Base-by-base conservation (phyloP, 2,113 vertebrate genomes). In the Malurus cyaneus region DNA sequence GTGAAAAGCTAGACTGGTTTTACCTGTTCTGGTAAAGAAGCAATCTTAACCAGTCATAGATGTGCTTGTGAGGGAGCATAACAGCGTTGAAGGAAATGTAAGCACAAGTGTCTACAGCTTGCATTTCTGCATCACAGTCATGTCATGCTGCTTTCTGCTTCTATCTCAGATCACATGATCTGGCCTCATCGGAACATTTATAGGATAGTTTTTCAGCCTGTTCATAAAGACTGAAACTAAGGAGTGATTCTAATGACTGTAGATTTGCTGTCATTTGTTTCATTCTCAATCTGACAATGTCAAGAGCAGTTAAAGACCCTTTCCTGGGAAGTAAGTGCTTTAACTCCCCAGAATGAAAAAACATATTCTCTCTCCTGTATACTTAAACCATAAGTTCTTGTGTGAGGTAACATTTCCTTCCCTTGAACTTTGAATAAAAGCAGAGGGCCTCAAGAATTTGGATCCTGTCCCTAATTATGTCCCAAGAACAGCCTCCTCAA, bases 1-100 rank as follows among this genome's bases (percentile, higher is more conserved):
- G n/a, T 39, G 65, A 34, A 94, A 89, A 79, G 23, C 18, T 57
- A 72, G 57, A 78, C 86, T 79, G 78, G 89, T 95, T 96, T 93
- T 92, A 92, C 88, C 52, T 90, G 79, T 93, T 96, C 89, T 77
- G 54, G 28, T 24, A 91, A 88, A 85, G 84, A 36, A 77, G 14
- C 3, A 80, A 50, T 20, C 42, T 80, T 88, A 82, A 53, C 32
- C 34, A 86, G 36, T 66, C 54, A 54, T 8, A 46, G 42, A 64
- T 54, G 81, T 74, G 60, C 39, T 84, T 78, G 29, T 8, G 34
- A 77, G 64, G 47, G 67, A 91, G 73, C 42, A 80, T 44, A 90
- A 70, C 13, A 69, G 46, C 36, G 50, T 42, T 59, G 62, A 85
- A 79, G 44, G 62, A 94, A 80, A 80, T 0, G 0, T 36, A 73